These are phyloP conservation scores for Acanthococcus lagerstroemiae DNA, from an alignment of 2,888 invertebrate species.

Conservation along the genomic window DNA sequence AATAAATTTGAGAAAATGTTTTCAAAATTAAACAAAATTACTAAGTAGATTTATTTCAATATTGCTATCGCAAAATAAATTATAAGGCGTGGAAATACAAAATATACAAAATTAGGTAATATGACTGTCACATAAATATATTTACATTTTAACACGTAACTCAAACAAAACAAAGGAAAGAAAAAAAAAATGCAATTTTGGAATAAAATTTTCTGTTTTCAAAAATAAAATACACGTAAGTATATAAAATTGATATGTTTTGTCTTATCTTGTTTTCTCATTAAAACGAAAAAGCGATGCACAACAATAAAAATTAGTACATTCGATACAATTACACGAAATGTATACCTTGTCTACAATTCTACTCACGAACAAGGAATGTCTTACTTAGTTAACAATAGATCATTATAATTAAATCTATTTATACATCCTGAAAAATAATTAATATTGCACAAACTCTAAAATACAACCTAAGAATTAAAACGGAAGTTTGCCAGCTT, in stretches of 20 bases:
- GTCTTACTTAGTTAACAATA: conserved; percentile 4
- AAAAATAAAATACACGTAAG: conserved; percentile 9
- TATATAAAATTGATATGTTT: conserved; percentile 25
- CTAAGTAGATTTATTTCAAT: conserved; percentile 20
- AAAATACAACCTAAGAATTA: conserved; percentile 1
- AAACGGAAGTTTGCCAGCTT: conserved; percentile 1
- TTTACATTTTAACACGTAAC: conserved; percentile 24
- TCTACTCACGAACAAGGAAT: conserved; percentile 20
- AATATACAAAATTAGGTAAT: conserved; percentile 24
- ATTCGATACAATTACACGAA: conserved; percentile 2
- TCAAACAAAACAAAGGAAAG: conserved; percentile 15
- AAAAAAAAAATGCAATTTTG: conserved; percentile 20
- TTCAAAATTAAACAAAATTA: not conserved
- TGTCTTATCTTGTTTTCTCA: not conserved
- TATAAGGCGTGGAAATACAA: conserved; percentile 21
- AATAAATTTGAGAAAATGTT: too few species aligned
- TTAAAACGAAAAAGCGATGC: conserved; percentile 5
- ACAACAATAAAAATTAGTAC: conserved; percentile 11
- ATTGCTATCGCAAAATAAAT: conserved; percentile 22
- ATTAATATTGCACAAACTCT: not conserved
- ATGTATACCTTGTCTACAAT: conserved; percentile 17
- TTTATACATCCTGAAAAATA: not conserved
- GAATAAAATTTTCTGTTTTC: conserved; percentile 14
- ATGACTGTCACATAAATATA: conserved; percentile 15
- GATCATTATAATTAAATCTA: not conserved